Evolutionary conservation across 2,797 vertebrate species (phyloP), one percentile per base, ranked within the genome.

Genomic region (Balearica regulorum): DNA sequence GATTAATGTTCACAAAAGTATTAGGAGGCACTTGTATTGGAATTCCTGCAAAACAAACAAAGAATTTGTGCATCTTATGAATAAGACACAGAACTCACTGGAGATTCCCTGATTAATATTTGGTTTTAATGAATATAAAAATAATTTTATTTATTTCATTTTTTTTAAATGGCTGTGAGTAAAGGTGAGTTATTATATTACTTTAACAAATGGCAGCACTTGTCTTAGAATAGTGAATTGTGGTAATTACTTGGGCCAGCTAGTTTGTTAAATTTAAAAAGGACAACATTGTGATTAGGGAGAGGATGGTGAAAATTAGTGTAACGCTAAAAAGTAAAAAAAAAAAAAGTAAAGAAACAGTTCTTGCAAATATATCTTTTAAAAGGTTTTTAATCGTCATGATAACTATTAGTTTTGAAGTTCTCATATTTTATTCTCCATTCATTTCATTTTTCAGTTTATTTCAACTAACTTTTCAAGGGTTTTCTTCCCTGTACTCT

Each of bases 1-100:
- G 98, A 97, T 99, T 99, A 54, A 99, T 90, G 76, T 98, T 99
- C 37, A 98, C 89, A 94, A 98, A 98, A 80, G 87, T 92, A 53
- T 97, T 95, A 43, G 10, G 35, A 89, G 9, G 3, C 26, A 33
- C 3, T 28, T 15, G 0, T 95, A 98, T 93, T 72, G 2, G 69
- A 94, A 98, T 96, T 94, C 97, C 98, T 97, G 92, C 51, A 76
- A 87, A 86, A 83, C 61, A 96, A 96, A 92, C 61, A 96, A 96
- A 89, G 54, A 95, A 49, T 78, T 73, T 75, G 55, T 77, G 53
- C 71, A 79, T 89, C 29, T 88, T 73, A 60, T n/a, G 54, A 65
- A 60, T 35, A 57, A 65, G 41, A 37, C 17, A 33, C 24, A 57
- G 35, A 83, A 57, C 19, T 82, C 57, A 49, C 4, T 57, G 55